Percentiles rank a stretch among this genome's conserved stretches.
Conservation (phyloP, 2,888 invertebrate species). For the Eupithecia dodoneata region DNA sequence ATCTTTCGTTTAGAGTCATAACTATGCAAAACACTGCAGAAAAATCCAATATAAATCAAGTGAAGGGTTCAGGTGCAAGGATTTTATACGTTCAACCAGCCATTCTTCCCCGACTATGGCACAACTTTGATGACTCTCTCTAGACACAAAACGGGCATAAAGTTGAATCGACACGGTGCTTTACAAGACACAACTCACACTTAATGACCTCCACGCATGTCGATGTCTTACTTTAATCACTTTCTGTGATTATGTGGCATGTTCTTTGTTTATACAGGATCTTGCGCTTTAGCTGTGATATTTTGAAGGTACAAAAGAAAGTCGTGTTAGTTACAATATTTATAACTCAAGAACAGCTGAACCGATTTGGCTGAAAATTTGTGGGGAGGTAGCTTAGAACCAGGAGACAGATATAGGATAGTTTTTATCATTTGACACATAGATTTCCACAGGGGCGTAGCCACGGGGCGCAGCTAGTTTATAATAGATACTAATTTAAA, state of each 20-base stretch:
- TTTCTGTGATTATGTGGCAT: constrained; percentile 2
- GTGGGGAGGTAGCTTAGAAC: no score
- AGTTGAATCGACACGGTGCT: constrained; percentile 49
- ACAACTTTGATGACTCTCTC: constrained; percentile 58
- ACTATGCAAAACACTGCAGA: no score
- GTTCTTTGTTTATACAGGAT: constrained; percentile 3
- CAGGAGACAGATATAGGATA: no score
- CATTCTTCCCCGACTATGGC: neutral
- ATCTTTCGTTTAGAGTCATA: no score
- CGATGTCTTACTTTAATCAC: constrained; percentile 18
- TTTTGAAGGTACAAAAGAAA: neutral
- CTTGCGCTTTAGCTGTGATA: neutral
- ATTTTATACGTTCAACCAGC: neutral
- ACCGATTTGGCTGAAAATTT: no score
- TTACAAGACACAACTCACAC: constrained; percentile 32
- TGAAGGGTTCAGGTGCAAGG: neutral
- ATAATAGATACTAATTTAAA: neutral
- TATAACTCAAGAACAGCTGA: no score
- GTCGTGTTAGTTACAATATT: no score
- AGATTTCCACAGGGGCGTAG: no score
- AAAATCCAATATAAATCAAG: neutral
- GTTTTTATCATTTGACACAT: no score
- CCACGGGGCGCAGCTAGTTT: no score
- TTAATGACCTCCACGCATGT: constrained; percentile 38
- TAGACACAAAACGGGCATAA: constrained; percentile 48